A percentile compares a stretch with the other conserved stretches of the same genome.
phyloP scores from a whole-genome alignment of 2,888 invertebrate species.

The Perithous albicinctus region DNA sequence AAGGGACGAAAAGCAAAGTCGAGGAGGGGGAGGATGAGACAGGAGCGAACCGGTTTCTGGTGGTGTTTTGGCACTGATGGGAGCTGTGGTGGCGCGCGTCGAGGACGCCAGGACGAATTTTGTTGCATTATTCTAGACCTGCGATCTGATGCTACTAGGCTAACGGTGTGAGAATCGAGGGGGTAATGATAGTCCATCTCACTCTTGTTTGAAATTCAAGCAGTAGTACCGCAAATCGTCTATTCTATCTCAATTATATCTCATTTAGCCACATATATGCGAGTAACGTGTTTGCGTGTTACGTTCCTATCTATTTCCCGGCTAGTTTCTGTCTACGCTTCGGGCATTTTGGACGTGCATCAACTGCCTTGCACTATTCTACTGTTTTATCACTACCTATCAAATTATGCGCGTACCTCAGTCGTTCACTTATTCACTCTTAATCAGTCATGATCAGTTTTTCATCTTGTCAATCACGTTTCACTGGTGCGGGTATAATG shows the following conservation, averaged over 20 bases:
- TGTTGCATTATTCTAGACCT: conserved; percentile 69
- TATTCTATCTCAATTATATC: conserved; percentile 40
- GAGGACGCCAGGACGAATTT: conserved; percentile 60
- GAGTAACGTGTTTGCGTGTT: conserved; percentile 60
- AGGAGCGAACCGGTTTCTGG: conserved; percentile 2
- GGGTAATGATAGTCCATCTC: conserved; percentile 37
- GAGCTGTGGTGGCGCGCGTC: conserved; percentile 22
- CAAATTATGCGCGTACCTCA: conserved; percentile 24
- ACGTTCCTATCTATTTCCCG: conserved; percentile 45
- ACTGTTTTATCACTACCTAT: conserved; percentile 11
- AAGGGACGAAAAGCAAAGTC: conserved; percentile 34
- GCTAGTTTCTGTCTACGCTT: conserved; percentile 19
- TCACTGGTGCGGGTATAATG: not conserved
- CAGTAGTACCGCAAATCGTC: conserved; percentile 44
- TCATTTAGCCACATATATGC: conserved; percentile 20
- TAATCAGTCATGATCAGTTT: not conserved
- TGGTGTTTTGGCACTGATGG: conserved; percentile 32
- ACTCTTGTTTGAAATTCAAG: conserved; percentile 60
- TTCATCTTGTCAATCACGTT: conserved; percentile 11
- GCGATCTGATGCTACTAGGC: conserved; percentile 33
- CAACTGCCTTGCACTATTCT: conserved; percentile 8
- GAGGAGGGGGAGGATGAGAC: conserved; percentile 10
- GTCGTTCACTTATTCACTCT: conserved; percentile 40
- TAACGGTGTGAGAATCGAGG: not conserved
- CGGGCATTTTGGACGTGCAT: not conserved